A percentile compares a stretch with the other conserved stretches of the same genome.
These are phyloP conservation scores for Danaus melanippus DNA, from an alignment of 1,140 invertebrate species.

Conservation along the genomic window DNA sequence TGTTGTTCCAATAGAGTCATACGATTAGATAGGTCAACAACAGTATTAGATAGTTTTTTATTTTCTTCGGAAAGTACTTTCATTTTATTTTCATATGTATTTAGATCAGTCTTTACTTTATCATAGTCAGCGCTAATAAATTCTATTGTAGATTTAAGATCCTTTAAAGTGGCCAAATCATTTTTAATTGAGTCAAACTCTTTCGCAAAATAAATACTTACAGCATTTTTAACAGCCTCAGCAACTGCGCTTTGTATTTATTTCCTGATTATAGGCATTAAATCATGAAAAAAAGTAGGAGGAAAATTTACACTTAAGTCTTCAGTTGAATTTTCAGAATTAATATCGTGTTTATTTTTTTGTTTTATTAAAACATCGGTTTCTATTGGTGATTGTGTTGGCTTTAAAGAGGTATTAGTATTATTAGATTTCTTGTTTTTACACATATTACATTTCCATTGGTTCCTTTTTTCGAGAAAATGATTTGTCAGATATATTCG, in stretches of 20 bases:
- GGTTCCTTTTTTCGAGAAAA: too few species aligned
- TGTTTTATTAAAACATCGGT: conserved; percentile 1
- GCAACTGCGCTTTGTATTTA: too few species aligned
- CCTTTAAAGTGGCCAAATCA: conserved; percentile 10
- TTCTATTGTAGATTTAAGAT: conserved; percentile 10
- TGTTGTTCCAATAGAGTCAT: conserved; percentile 19
- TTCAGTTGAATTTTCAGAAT: conserved; percentile 6
- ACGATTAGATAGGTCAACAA: background rate
- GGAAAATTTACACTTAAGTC: conserved; percentile 4
- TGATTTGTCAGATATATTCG: too few species aligned
- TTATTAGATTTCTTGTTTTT: too few species aligned
- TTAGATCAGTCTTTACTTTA: conserved; percentile 10
- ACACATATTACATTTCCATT: too few species aligned
- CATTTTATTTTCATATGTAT: conserved; percentile 12
- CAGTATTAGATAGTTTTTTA: conserved; percentile 4
- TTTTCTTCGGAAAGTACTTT: conserved; percentile 12
- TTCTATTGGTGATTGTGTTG: conserved; percentile 4
- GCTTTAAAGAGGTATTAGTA: background rate
- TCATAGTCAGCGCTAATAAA: conserved; percentile 20
- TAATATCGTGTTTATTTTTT: conserved; percentile 5
- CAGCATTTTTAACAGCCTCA: too few species aligned
- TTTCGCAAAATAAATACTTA: background rate
- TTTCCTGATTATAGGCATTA: too few species aligned
- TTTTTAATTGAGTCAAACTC: conserved; percentile 13
- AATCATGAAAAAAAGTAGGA: too few species aligned